Percentiles rank a stretch among this genome's conserved stretches.
Evolutionary conservation across 2,113 vertebrate species (phyloP).

Genomic region (Taxidea taxus): DNA sequence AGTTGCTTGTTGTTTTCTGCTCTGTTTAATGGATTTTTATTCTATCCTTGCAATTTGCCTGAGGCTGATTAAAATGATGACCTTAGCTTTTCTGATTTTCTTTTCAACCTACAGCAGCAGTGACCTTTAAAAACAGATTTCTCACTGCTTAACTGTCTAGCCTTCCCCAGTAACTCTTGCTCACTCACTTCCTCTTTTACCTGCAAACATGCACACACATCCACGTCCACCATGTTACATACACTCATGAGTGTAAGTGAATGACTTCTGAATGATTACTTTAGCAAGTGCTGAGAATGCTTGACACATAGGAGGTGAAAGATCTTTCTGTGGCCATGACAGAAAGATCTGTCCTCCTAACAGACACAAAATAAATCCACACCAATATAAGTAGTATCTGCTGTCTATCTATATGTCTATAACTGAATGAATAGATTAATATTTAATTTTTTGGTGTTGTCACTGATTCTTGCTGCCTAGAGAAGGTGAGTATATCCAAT

Average conservation of each 20-base stretch:
- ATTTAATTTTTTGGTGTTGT: neutral
- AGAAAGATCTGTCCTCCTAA: neutral
- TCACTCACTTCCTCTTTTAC: neutral
- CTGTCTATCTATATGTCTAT: neutral
- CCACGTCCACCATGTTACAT: too few species aligned
- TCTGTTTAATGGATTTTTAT: conserved; percentile 50
- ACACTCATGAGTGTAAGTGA: neutral
- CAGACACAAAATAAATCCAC: neutral
- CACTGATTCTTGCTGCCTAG: neutral
- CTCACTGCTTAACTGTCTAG: neutral
- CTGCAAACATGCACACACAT: neutral
- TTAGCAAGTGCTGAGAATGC: neutral
- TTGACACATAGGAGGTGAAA: neutral
- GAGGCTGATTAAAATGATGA: conserved; percentile 50
- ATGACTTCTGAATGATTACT: neutral
- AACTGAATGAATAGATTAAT: neutral
- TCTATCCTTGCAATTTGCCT: conserved; percentile 50
- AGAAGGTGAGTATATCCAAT: neutral
- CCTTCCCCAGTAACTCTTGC: neutral
- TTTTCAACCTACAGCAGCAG: conserved; percentile 10
- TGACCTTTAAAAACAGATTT: conserved; percentile 65
- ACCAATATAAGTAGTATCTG: neutral
- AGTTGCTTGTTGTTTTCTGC: conserved; percentile 12
- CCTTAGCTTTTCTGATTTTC: conserved; percentile 53
- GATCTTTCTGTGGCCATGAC: neutral